phyloP scores from a whole-genome alignment of 2,113 vertebrate species.

The Aptenodytes patagonicus region DNA sequence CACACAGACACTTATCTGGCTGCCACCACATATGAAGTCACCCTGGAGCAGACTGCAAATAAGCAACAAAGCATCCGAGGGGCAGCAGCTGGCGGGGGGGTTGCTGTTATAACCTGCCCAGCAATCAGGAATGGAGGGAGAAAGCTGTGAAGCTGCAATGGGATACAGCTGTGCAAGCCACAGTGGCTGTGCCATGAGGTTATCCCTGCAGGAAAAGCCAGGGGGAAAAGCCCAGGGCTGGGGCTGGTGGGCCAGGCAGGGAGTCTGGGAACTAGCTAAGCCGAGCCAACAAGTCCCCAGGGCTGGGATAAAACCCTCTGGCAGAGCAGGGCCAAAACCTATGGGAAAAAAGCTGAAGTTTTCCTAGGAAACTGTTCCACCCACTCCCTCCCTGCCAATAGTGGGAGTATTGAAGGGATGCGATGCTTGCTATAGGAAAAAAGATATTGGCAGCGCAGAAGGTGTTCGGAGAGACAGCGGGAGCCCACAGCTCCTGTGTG shows the following conservation, averaged over 20 bases:
- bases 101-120: not conserved
- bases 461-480: not conserved
- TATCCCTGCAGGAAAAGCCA: not conserved
- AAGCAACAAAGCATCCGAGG: rapidly evolving
- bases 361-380: not conserved
- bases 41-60: not conserved
- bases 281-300: rapidly evolving
- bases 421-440: not conserved
- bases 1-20: rapidly evolving
- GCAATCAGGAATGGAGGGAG: not conserved
- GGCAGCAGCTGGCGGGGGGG: rapidly evolving
- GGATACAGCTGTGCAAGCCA: not conserved
- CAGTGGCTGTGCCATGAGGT: not conserved
- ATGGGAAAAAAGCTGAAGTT: not conserved
- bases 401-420: rapidly evolving
- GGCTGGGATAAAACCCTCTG: not conserved
- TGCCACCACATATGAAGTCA: rapidly evolving
- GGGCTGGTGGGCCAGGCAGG: not conserved
- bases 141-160: not conserved
- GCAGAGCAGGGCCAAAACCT: not conserved
- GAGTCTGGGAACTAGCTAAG: not conserved
- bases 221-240: not conserved
- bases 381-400: not conserved
- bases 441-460: not conserved
- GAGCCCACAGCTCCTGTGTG: not conserved